Conservation (phyloP, 2,888 invertebrate genomes). For the Acanthopleura granulata region DNA sequence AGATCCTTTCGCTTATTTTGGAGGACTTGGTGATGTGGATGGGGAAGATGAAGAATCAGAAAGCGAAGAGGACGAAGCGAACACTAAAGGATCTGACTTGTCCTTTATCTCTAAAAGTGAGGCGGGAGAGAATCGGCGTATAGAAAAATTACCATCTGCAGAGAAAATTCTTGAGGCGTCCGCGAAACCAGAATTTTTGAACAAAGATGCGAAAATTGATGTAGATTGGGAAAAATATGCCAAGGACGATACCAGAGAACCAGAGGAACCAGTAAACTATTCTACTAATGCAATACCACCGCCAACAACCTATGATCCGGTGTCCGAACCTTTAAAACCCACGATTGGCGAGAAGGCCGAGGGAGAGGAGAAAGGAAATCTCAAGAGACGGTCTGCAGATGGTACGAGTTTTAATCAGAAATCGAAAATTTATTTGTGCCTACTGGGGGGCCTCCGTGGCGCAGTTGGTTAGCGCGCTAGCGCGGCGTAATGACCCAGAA, state of each 20-base stretch:
- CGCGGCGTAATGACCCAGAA: too few relatives aligned
- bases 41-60: background rate
- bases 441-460: too few relatives aligned
- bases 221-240: background rate
- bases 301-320: background rate
- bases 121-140: background rate
- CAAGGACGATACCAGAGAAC: background rate
- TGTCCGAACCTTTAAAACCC: conserved; percentile 5
- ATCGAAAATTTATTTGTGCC: too few relatives aligned
- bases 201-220: background rate
- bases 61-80: background rate
- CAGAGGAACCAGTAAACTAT: background rate
- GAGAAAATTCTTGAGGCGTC: background rate
- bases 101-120: conserved; percentile 2
- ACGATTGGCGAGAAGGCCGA: background rate
- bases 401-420: too few relatives aligned
- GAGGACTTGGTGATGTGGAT: conserved; percentile 4
- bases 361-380: background rate
- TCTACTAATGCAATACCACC: background rate
- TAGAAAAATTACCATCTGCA: conserved; percentile 2
- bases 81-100: background rate
- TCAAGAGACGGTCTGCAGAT: background rate
- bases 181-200: conserved; percentile 4
- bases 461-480: too few relatives aligned
- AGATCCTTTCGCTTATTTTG: conserved; percentile 16